These are phyloP conservation scores for Charina bottae DNA, from an alignment of 2,113 vertebrate species.

Conservation along the genomic window DNA sequence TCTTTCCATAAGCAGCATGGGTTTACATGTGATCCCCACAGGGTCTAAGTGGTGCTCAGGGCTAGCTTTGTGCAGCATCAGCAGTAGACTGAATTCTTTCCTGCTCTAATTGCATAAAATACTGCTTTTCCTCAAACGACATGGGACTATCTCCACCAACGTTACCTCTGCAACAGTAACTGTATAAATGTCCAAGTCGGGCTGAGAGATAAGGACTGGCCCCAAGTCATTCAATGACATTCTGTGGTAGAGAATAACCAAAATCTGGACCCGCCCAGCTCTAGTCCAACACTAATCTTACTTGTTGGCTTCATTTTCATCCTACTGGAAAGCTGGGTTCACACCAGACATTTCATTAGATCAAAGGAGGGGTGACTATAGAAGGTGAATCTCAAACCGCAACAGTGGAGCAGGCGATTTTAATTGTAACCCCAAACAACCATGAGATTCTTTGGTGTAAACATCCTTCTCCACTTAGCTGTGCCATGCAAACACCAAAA, in stretches of 20 bases:
- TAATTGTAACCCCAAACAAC: not conserved
- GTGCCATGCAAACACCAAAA: not conserved
- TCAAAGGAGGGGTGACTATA: not conserved
- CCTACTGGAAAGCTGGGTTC: not conserved
- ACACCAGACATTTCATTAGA: not conserved
- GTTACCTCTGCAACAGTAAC: not conserved
- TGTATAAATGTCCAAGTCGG: not conserved
- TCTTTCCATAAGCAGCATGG: not conserved
- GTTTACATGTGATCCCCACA: not conserved
- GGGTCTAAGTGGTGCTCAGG: not conserved
- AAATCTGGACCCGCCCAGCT: no score
- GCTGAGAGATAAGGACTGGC: no score
- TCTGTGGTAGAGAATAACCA: no score
- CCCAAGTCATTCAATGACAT: not conserved
- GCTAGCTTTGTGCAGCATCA: not conserved
- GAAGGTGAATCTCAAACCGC: not conserved
- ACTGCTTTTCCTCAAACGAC: not conserved
- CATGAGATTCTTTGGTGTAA: not conserved
- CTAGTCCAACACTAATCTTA: no score
- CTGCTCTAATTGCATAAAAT: not conserved
- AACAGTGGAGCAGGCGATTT: not conserved
- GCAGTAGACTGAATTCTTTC: not conserved
- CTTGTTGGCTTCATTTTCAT: not conserved
- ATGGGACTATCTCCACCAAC: not conserved
- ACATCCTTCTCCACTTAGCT: not conserved